Percentiles rank a stretch among this genome's conserved stretches.
phyloP scores from a whole-genome alignment of 1,140 invertebrate species.

The Battus philenor region DNA sequence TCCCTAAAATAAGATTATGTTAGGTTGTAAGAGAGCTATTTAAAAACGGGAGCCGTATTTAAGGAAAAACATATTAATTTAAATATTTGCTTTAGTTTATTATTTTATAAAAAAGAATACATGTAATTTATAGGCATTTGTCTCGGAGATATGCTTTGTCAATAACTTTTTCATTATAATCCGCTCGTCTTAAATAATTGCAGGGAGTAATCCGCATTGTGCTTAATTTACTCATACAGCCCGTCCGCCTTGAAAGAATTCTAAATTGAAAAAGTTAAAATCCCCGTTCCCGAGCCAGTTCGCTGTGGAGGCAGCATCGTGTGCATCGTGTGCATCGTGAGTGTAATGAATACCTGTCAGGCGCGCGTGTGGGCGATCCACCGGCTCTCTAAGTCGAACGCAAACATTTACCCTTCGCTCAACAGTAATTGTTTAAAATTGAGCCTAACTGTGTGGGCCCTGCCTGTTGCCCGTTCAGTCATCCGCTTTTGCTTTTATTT shows the following conservation, averaged over 20 bases:
- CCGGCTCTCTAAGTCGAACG: conserved; percentile 57
- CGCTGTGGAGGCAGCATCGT: conserved; percentile 26
- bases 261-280: conserved; percentile 51
- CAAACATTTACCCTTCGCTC: conserved; percentile 71
- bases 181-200: too few species aligned
- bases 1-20: too few species aligned
- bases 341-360: conserved; percentile 70
- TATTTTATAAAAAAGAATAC: too few species aligned
- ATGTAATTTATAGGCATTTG: too few species aligned
- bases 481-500: conserved; percentile 47
- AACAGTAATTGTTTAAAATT: conserved; percentile 73
- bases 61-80: too few species aligned
- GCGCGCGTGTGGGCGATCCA: conserved; percentile 65
- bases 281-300: conserved; percentile 24
- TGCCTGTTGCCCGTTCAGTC: conserved; percentile 43
- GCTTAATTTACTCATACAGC: conserved; percentile 1
- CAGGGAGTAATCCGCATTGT: too few species aligned
- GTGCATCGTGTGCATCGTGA: conserved; percentile 53
- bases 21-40: too few species aligned
- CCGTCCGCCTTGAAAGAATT: conserved; percentile 21
- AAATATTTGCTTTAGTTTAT: too few species aligned
- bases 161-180: too few species aligned
- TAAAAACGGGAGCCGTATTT: too few species aligned
- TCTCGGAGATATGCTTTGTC: too few species aligned
- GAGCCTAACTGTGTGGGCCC: conserved; percentile 70